phyloP scores from a whole-genome alignment of 2,888 invertebrate genomes.

The Nineta flava region DNA sequence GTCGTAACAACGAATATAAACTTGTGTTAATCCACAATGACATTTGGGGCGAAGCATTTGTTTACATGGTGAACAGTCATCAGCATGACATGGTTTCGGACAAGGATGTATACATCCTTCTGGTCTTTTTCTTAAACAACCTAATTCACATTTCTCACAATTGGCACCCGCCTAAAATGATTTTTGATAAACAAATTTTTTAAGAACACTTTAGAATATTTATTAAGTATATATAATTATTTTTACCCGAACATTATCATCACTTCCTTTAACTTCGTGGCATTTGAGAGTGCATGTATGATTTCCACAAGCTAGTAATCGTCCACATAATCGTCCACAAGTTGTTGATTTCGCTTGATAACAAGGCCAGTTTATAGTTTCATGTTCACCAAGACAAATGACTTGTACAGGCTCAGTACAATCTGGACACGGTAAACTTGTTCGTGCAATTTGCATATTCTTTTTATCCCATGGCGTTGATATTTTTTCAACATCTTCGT shows the following conservation, averaged over 20 bases:
- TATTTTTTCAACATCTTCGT: constrained; percentile 33
- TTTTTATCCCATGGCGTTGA: constrained; percentile 48
- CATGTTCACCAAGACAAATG: constrained; percentile 58
- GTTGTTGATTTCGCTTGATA: constrained; percentile 51
- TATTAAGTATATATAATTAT: constrained; percentile 13
- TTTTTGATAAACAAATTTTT: constrained; percentile 5
- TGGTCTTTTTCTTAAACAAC: constrained; percentile 48
- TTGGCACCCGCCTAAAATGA: constrained; percentile 26
- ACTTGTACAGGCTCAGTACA: constrained; percentile 54
- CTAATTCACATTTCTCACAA: constrained; percentile 40
- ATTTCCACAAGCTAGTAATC: constrained; percentile 54
- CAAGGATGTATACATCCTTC: constrained; percentile 63
- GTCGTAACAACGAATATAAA: constrained; percentile 59
- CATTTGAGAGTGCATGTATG: constrained; percentile 61
- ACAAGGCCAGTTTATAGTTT: constrained; percentile 50
- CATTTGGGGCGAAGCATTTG: constrained; percentile 54
- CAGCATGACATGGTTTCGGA: constrained; percentile 51
- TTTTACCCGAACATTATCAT: constrained; percentile 14
- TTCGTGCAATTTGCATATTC: constrained; percentile 29
- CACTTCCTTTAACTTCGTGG: constrained; percentile 42
- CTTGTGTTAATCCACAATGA: constrained; percentile 64
- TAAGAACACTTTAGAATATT: constrained; percentile 6
- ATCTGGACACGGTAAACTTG: constrained; percentile 49
- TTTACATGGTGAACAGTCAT: constrained; percentile 59
- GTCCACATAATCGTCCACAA: constrained; percentile 66